Conservation (phyloP, 2,888 invertebrate genomes). For the Drosophila dives region DNA sequence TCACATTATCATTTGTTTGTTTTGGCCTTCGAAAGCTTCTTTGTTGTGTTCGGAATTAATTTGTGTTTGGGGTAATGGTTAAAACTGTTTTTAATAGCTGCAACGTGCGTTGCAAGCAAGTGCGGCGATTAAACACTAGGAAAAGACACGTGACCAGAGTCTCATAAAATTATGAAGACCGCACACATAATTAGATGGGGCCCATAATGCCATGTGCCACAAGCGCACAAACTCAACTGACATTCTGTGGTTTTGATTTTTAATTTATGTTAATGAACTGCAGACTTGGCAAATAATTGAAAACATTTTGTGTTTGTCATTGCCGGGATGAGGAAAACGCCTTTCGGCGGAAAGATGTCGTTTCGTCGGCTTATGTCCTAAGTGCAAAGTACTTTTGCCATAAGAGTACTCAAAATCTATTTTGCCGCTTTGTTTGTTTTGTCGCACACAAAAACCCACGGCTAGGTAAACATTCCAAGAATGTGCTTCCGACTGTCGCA, state of each 20-base stretch:
- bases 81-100: constrained; percentile 58
- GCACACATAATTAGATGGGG: constrained; percentile 45
- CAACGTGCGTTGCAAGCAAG: constrained; percentile 62
- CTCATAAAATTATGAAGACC: constrained; percentile 40
- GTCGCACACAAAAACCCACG: constrained; percentile 21
- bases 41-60: constrained; percentile 23
- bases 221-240: constrained; percentile 26
- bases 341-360: constrained; percentile 47
- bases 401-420: constrained; percentile 37
- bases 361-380: constrained; percentile 53
- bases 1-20: constrained; percentile 12
- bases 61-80: constrained; percentile 28
- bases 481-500: constrained; percentile 17
- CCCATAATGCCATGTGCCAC: constrained; percentile 15
- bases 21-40: neutral
- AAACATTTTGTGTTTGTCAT: constrained; percentile 20
- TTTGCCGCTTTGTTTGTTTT: constrained; percentile 47
- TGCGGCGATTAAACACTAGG: constrained; percentile 53
- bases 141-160: constrained; percentile 52
- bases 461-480: constrained; percentile 57
- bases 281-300: constrained; percentile 55
- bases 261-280: constrained; percentile 77
- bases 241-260: constrained; percentile 71
- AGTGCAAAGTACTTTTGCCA: constrained; percentile 58
- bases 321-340: constrained; percentile 29